Evolutionary conservation across 1,140 invertebrate genomes (phyloP), one percentile per base, ranked within the genome.

Genomic region (Trichonephila clavata): DNA sequence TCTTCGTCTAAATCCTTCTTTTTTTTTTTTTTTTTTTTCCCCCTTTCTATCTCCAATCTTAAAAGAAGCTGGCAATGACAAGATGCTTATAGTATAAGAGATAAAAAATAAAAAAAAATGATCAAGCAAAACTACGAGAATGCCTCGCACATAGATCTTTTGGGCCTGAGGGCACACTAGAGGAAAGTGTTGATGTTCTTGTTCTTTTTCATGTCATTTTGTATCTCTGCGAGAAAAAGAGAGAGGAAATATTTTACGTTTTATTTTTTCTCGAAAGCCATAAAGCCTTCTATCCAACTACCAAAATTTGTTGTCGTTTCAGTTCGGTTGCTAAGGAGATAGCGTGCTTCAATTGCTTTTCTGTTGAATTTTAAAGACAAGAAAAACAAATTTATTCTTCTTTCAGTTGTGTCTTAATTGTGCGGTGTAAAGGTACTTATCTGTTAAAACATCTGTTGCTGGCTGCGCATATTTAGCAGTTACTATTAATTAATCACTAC

Each of bases 121-220:
- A 27, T 32, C 32, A 27, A 81, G 43, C 27, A 81, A 81, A 81
- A 14, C 27, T 50, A 14, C 14, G 16, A 81, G 77, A 43, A 81
- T 14, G 20, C 20, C 65, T 18, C 77, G 2, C 39, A 39, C 77
- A 39, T 80, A 32, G 77, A n/a, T 43, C 39, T 14, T 3, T 3
- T 16, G 16, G 32, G 32, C 77, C 77, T 21, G 18, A 50, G 43
- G 77, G 77, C 39, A 81, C 77, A 50, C 77, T 81, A 68, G n/a
- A 68, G 65, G 65, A 68, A 81, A 81, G 77, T 81, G 77, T 81
- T 81, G 77, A 81, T 81, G 27, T 81, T n/a, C 77, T 81, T 50
- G 20, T 81, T 43, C 77, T 43, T 81, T 81, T 81, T 81, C 77
- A 18, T 21, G 2, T 27, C 32, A 81, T 81, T 43, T 50, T 39